Percentiles rank a stretch among this genome's conserved stretches.
Conservation (phyloP, 2,888 invertebrate genomes). For the Enchytraeus crypticus region DNA sequence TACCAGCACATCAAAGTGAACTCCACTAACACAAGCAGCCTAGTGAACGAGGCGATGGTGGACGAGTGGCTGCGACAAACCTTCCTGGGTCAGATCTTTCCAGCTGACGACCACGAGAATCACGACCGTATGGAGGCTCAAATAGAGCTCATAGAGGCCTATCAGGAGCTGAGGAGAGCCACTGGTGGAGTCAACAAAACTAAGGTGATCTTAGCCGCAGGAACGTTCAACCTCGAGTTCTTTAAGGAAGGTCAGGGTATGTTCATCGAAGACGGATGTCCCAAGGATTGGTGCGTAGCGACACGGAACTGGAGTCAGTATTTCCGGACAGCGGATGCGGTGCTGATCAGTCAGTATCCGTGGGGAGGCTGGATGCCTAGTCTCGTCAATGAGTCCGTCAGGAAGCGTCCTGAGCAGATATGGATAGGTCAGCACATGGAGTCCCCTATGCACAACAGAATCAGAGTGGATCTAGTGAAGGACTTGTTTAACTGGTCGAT, state of each 20-base stretch:
- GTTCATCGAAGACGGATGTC: not conserved
- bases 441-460: not conserved
- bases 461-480: not conserved
- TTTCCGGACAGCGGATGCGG: not conserved
- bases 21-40: too few relatives aligned
- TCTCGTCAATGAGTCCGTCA: not conserved
- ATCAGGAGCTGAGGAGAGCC: too few relatives aligned
- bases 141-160: too few relatives aligned
- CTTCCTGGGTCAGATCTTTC: too few relatives aligned
- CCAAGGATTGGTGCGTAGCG: not conserved
- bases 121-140: too few relatives aligned
- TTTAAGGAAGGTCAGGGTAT: not conserved
- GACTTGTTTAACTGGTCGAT: slow-evolving; percentile 80
- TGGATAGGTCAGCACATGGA: slow-evolving; percentile 3
- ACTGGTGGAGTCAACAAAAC: too few relatives aligned
- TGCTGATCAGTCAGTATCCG: not conserved
- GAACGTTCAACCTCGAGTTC: not conserved
- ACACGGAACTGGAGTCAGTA: not conserved
- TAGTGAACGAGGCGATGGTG: too few relatives aligned
- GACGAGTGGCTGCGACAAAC: too few relatives aligned
- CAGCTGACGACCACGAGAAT: too few relatives aligned
- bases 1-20: too few relatives aligned
- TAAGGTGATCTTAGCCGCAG: too few relatives aligned
- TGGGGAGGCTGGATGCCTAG: not conserved
- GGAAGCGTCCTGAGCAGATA: not conserved